Base-by-base conservation (phyloP, 2,888 invertebrate species). In the Drepana falcataria region DNA sequence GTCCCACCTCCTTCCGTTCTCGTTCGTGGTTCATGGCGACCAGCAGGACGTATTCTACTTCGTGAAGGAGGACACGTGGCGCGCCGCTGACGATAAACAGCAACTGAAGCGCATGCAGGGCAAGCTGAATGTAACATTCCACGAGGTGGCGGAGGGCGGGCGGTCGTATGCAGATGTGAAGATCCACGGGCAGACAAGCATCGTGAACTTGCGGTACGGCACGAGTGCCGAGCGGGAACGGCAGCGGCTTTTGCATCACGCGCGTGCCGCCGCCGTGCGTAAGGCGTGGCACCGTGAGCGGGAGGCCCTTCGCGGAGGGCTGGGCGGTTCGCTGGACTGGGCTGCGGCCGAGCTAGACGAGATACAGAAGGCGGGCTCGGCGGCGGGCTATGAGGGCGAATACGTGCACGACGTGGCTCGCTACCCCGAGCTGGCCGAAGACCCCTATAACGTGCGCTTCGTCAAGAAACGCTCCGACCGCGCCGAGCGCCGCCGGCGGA, bases 241-340 rank as follows among this genome's bases (percentile, higher is more conserved):
- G 66, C 96, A 96, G 76, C 92, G 98, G 47, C 91, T 98, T 56
- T 90, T 98, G 77, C 97, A 97, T 75, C 98, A 98, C 81, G 98
- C 98, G 51, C 97, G 96, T 73, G 87, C 95, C 4, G 93, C 95
- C 35, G 98, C 98, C 0, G 94, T 97, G 51, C 93, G 96, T 48
- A 97, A 97, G 81, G 97, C 98, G 48, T 98, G 98, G 98, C 95
- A 96, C 72, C 93, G 96, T 57, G 98, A 98, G 81, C 95, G 96
- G 59, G 97, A 98, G 75, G 94, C 96, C 2, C 86, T 96, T 48
- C 94, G 96, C 60, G 93, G 93, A 55, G 96, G 96, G 47, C 93
- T 96, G 35, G 94, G 95, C 51, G 96, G 96, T 35, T 92, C 93
- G 59, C 87, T 95, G 48, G 97, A 97, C 64, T 98, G 98, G 98